A percentile compares a stretch with the other conserved stretches of the same genome.
phyloP scores from a whole-genome alignment of 2,888 invertebrate species.

The Plagiodera versicolora region DNA sequence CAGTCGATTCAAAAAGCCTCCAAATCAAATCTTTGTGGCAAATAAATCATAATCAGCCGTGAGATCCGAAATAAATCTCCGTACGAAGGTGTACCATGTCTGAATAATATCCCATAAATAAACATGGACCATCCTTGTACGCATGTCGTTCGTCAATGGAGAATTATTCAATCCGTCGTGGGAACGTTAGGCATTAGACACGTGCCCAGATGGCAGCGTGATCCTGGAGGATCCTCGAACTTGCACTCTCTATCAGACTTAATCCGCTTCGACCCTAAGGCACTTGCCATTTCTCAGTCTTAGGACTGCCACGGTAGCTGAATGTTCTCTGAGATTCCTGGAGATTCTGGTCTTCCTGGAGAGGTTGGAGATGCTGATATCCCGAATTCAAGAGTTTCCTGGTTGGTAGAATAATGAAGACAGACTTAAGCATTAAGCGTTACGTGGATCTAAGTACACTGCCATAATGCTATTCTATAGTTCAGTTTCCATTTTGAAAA shows the following conservation, averaged over 20 bases:
- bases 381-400: too few species aligned
- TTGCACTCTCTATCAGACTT: slow-evolving; percentile 50
- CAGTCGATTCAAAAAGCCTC: not conserved
- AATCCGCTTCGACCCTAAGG: slow-evolving; percentile 49
- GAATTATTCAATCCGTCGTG: slow-evolving; percentile 48
- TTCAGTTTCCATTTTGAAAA: too few species aligned
- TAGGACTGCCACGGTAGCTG: slow-evolving; percentile 22
- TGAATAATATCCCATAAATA: slow-evolving; percentile 35
- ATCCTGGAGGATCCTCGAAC: slow-evolving; percentile 44
- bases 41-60: not conserved
- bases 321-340: not conserved
- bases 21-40: not conserved
- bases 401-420: too few species aligned
- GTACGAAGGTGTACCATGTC: not conserved
- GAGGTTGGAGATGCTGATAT: too few species aligned
- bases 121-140: slow-evolving; percentile 30
- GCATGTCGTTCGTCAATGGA: slow-evolving; percentile 15
- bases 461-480: too few species aligned
- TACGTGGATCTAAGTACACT: too few species aligned
- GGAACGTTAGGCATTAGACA: slow-evolving; percentile 52
- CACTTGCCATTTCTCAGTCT: slow-evolving; percentile 44
- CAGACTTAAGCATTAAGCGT: too few species aligned
- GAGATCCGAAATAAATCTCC: not conserved
- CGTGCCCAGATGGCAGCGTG: slow-evolving; percentile 50
- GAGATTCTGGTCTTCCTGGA: too few species aligned